Evolutionary conservation across 2,113 vertebrate species (phyloP), one percentile per base, ranked within the genome.

Genomic region (Serilophus lunatus): DNA sequence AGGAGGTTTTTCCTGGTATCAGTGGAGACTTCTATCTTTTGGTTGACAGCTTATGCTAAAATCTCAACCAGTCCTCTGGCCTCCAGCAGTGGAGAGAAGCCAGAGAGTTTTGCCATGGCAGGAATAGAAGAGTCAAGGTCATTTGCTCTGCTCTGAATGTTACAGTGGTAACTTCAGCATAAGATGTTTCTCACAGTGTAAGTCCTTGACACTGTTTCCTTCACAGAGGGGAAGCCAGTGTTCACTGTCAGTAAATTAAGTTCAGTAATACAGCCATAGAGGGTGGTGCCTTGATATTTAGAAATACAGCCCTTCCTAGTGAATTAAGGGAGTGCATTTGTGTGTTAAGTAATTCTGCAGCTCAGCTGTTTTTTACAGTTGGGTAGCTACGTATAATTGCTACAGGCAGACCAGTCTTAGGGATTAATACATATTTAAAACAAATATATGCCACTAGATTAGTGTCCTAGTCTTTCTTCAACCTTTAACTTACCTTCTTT

Each of bases 351-450:
- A 65, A 74, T 65, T 92, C 71, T 78, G 77, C 78, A 82, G 91
- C 60, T 93, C 93, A 95, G 94, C 90, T 94, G 75, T 93, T 94
- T 83, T 95, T 96, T 91, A 86, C 78, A 64, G 28, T 66, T 91
- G 1, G 2, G 60, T 69, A 78, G 76, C 77, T 87, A 31, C 94
- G 88, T 95, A 75, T 92, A 90, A 85, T 66, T 90, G 31, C 66
- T 70, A 86, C 68, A 93, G 76, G 75, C 86, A 93, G 50, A 80
- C 82, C 47, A 80, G 59, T 85, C 66, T 31, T 70, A 25, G 56
- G 49, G 61, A 86, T 65, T 68, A 64, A 74, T 68, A 10, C 4
- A 4, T 75, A 45, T 63, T 83, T 75, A 83, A 94, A 92, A 80
- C n/a, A 84, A 79, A 82, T 50, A 17, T 94, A 35, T 91, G 53